Conservation (phyloP, 2,113 vertebrate species). For the Xyliphius kryptos region DNA sequence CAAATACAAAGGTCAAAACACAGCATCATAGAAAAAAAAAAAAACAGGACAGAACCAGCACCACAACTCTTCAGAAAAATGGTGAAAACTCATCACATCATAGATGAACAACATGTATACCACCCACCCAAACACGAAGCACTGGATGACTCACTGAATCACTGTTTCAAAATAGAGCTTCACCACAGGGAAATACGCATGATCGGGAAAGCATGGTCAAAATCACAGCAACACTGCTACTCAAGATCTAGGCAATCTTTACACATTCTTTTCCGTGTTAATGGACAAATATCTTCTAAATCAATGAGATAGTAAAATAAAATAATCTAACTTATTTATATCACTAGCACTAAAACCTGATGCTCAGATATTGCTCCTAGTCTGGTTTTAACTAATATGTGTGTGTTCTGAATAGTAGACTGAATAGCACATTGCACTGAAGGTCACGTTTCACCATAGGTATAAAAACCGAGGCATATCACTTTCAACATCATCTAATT, state of each 20-base stretch:
- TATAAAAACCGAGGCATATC: slow-evolving; percentile 29
- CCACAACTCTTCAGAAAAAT: slow-evolving; percentile 32
- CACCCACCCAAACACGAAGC: slow-evolving; percentile 42
- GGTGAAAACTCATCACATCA: slow-evolving; percentile 38
- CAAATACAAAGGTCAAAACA: slow-evolving; percentile 42
- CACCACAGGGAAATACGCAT: slow-evolving; percentile 32
- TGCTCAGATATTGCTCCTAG: no score
- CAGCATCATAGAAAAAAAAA: slow-evolving; percentile 40
- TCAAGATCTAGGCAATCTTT: slow-evolving; percentile 27
- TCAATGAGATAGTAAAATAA: no score
- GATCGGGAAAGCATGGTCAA: slow-evolving; percentile 35
- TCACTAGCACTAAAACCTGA: no score
- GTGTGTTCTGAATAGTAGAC: not conserved
- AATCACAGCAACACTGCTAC: slow-evolving; percentile 44
- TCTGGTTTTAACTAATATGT: no score
- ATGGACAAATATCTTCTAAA: slow-evolving; percentile 13
- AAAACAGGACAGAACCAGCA: slow-evolving; percentile 32
- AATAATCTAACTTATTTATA: no score
- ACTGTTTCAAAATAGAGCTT: slow-evolving; percentile 30
- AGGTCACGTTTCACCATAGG: no score
- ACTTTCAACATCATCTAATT: slow-evolving; percentile 25
- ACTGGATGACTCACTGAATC: slow-evolving; percentile 37
- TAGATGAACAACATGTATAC: slow-evolving; percentile 38
- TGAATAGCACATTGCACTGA: no score
- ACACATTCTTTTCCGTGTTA: slow-evolving; percentile 17